Evolutionary conservation across 2,113 vertebrate species (phyloP), one percentile per base, ranked within the genome.

Genomic region (Planiliza haematocheilus): DNA sequence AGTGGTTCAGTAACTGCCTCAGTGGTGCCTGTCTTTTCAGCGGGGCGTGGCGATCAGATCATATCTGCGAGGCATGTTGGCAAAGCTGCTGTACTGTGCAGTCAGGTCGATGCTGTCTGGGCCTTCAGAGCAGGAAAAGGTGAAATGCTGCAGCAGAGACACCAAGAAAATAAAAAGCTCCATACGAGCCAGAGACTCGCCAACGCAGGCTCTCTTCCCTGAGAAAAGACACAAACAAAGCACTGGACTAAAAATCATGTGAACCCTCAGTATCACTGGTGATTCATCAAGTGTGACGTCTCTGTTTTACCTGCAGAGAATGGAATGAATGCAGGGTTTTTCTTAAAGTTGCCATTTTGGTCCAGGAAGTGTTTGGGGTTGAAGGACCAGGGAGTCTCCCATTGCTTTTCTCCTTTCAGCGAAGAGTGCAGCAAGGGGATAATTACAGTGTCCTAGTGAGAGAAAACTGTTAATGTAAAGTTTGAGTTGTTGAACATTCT

Each of bases 91-190:
- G 77, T 72, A 69, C 73, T 92, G 86, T 8, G 93, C 90, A 8
- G 21, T 57, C 14, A 90, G 48, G 73, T 93, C 75, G 0, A 95
- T 51, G 3, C 81, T 79, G 60, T 93, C 87, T 0, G 89, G 87
- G 1, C 92, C 91, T 8, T 51, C 78, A 0, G 61, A 17, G 49
- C 86, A 83, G 43, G 88, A 89, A 21, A 95, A 88, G 60, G 70
- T 91, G 83, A 95, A 94, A n/a, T 57, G 45, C 78, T 92, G 92
- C 65, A 95, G 60, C 51, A 94, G 61, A 0, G 91, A 81, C 10
- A 93, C 91, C 2, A 94, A 2, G 65, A 95, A 92, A 24, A 95
- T 74, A 60, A 95, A 94, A n/a, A 94, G 78, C 84, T 95, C 93
- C 93, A 93, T 94, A 1, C 91, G 91, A 17, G 94, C 93, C 41